phyloP scores from a whole-genome alignment of 2,888 invertebrate species.

The Linnaemya vulpina region DNA sequence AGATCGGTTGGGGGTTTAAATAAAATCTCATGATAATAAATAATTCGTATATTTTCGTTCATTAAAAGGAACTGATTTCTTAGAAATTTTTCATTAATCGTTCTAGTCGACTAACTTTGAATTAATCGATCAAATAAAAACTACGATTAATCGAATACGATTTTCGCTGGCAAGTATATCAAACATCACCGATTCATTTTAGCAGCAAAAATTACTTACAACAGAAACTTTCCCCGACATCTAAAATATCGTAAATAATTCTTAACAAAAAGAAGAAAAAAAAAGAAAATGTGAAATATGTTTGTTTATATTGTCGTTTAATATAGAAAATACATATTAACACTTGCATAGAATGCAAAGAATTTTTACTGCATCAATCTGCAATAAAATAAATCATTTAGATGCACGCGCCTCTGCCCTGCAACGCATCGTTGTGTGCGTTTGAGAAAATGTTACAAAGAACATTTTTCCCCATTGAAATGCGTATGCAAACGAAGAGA shows the following conservation, averaged over 20 bases:
- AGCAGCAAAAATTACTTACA: background rate
- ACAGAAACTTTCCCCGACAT: background rate
- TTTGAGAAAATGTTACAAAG: background rate
- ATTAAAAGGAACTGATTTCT: no score
- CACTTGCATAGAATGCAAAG: constrained; percentile 33
- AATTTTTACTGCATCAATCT: constrained; percentile 42
- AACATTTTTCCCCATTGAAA: constrained; percentile 40
- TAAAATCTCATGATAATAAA: no score
- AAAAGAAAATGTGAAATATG: constrained; percentile 15
- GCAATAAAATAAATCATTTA: constrained; percentile 42
- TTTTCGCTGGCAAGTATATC: no score
- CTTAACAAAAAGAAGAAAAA: constrained; percentile 5
- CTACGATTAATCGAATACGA: background rate
- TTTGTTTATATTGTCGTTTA: constrained; percentile 29
- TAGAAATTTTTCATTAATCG: no score
- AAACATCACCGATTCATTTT: background rate
- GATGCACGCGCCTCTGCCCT: constrained; percentile 2
- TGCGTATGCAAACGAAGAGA: constrained; percentile 42
- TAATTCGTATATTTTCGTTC: no score
- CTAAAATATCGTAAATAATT: background rate
- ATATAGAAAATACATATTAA: constrained; percentile 36
- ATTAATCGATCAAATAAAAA: no score
- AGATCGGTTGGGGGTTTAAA: no score
- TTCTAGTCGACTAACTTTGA: no score
- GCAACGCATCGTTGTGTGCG: background rate